Evolutionary conservation across 1,140 invertebrate species (phyloP).

Genomic region (Popillia japonica): DNA sequence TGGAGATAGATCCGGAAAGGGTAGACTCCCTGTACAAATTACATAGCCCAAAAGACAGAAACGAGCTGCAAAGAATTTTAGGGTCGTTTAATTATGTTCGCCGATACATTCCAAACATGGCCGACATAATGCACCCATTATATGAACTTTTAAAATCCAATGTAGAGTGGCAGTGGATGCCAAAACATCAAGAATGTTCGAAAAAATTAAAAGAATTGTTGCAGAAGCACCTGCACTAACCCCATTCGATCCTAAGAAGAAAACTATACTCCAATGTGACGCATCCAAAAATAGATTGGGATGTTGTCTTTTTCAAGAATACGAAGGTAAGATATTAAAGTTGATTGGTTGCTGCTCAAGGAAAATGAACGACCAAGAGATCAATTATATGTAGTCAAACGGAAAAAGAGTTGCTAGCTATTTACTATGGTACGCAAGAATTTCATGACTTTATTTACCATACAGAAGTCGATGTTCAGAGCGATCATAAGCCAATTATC

Average conservation of each 20-base stretch:
- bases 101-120: too few species aligned
- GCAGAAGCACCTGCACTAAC: too few species aligned
- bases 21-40: too few species aligned
- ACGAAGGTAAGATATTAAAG: constrained; percentile 34
- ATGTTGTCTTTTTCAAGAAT: constrained; percentile 31
- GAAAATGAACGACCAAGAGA: constrained; percentile 42
- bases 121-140: too few species aligned
- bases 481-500: constrained; percentile 51
- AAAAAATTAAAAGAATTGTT: too few species aligned
- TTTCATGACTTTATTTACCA: constrained; percentile 55
- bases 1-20: too few species aligned
- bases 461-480: constrained; percentile 42
- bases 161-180: too few species aligned
- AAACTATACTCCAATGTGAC: background rate
- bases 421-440: constrained; percentile 60
- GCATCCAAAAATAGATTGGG: constrained; percentile 38
- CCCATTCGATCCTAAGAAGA: too few species aligned
- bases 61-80: too few species aligned
- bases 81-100: background rate
- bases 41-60: too few species aligned
- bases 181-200: too few species aligned
- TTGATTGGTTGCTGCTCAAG: constrained; percentile 34
- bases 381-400: constrained; percentile 49
- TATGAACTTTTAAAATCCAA: too few species aligned
- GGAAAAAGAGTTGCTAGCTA: constrained; percentile 61